Conservation (phyloP, 2,888 invertebrate species). For the Phytoseiulus persimilis region DNA sequence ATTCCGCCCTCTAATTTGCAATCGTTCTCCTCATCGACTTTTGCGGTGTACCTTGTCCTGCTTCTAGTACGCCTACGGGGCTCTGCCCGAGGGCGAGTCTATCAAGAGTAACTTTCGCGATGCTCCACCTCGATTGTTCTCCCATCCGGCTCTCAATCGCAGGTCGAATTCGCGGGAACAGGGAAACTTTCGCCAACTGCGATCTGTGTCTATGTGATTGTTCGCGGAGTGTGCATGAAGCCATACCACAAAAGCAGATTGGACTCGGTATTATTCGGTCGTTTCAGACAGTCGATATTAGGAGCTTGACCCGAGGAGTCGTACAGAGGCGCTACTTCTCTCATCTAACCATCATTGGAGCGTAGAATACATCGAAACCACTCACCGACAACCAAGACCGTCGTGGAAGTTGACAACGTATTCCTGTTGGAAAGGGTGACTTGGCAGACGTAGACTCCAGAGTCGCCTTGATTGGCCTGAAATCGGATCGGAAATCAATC, state of each 20-base stretch:
- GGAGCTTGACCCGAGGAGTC: too few species aligned
- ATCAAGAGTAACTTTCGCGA: not conserved
- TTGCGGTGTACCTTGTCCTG: not conserved
- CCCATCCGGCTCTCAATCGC: not conserved
- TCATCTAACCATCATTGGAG: too few species aligned
- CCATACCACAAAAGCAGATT: too few species aligned
- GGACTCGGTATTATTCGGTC: too few species aligned
- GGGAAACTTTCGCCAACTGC: not conserved
- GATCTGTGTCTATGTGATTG: not conserved
- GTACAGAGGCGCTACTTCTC: too few species aligned
- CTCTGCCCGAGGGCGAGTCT: not conserved
- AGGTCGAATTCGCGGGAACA: not conserved
- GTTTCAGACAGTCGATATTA: too few species aligned
- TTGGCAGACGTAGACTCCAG: slow-evolving; percentile 29
- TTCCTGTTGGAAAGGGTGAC: slow-evolving; percentile 21
- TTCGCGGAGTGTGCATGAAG: not conserved
- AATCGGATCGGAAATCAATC: not conserved
- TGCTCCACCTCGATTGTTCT: not conserved
- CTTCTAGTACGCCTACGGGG: not conserved
- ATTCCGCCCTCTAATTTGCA: not conserved
- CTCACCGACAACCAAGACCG: slow-evolving; percentile 16
- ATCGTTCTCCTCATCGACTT: not conserved
- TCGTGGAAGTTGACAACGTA: slow-evolving; percentile 10
- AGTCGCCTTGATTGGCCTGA: slow-evolving; percentile 23
- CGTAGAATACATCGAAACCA: not conserved